Conservation (phyloP, 2,888 invertebrate species). For the Stenchaetothrips biformis region DNA sequence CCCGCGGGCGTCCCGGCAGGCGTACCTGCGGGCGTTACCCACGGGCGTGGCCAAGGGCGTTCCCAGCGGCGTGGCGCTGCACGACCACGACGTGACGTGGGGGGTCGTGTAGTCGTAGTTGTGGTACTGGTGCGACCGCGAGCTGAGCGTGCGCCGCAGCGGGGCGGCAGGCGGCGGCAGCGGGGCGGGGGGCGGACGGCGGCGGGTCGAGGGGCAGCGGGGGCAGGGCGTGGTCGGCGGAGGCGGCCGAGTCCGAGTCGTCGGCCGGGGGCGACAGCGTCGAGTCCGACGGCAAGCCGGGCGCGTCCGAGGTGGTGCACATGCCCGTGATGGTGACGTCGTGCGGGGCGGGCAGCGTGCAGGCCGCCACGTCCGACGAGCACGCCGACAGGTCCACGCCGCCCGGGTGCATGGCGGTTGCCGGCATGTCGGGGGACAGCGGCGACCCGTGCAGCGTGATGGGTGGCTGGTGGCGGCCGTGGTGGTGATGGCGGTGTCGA, state of each 20-base stretch:
- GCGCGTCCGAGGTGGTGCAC: slow-evolving; percentile 16
- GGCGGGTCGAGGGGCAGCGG: slow-evolving; percentile 23
- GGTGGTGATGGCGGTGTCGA: neutral
- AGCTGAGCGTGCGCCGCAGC: slow-evolving; percentile 14
- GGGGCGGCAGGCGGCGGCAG: neutral
- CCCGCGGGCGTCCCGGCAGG: neutral
- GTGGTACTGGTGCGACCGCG: slow-evolving; percentile 17
- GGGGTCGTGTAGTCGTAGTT: slow-evolving; percentile 6
- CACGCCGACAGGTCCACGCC: neutral
- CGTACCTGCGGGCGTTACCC: neutral
- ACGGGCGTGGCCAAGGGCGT: neutral
- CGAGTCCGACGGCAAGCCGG: neutral
- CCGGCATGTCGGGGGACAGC: neutral
- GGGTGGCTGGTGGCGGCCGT: neutral
- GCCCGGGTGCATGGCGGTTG: neutral
- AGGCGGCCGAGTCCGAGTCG: slow-evolving; percentile 3
- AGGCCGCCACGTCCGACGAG: neutral
- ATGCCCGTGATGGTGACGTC: slow-evolving; percentile 15
- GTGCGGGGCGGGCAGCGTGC: slow-evolving; percentile 7
- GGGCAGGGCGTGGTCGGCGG: neutral
- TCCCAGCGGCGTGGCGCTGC: neutral
- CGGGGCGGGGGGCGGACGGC: slow-evolving; percentile 8
- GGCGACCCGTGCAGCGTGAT: slow-evolving; percentile 3
- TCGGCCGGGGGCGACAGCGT: neutral
- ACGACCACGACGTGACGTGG: neutral